Evolutionary conservation across 1,140 invertebrate genomes (phyloP).

Genomic region (Drosophila quadrilineata): DNA sequence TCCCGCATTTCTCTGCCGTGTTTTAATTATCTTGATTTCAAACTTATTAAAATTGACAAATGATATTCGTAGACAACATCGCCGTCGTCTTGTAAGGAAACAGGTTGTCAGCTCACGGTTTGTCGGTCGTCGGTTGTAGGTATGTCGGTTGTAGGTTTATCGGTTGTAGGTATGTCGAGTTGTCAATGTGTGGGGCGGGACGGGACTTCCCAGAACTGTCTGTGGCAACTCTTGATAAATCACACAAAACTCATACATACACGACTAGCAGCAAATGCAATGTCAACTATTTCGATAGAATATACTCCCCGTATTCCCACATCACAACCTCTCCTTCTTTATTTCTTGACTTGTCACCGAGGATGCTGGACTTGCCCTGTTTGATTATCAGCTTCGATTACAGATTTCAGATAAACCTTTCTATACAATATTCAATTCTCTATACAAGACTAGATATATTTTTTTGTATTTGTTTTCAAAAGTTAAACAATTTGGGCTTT

Average conservation of each 20-base stretch:
- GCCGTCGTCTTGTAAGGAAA: slow-evolving; percentile 53
- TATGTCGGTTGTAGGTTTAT: too few species aligned
- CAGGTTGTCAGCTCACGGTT: slow-evolving; percentile 56
- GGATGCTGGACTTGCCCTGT: slow-evolving; percentile 18
- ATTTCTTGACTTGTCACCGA: slow-evolving; percentile 24
- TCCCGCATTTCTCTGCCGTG: slow-evolving; percentile 48
- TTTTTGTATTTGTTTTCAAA: neutral
- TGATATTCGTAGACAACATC: slow-evolving; percentile 72
- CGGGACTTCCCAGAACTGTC: slow-evolving; percentile 61
- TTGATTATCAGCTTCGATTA: slow-evolving; percentile 6
- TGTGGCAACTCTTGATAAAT: slow-evolving; percentile 59
- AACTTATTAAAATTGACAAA: slow-evolving; percentile 79
- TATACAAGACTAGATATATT: too few species aligned
- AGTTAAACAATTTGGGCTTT: slow-evolving; percentile 30
- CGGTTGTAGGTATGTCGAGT: slow-evolving; percentile 11
- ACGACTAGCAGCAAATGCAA: too few species aligned
- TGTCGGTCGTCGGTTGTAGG: slow-evolving; percentile 5
- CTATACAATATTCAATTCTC: too few species aligned
- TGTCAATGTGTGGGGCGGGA: slow-evolving; percentile 63
- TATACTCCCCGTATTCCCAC: too few species aligned
- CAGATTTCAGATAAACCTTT: slow-evolving; percentile 8
- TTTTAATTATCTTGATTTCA: slow-evolving; percentile 80
- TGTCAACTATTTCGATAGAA: too few species aligned
- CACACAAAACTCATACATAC: slow-evolving; percentile 47
- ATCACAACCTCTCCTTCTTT: too few species aligned